These are phyloP conservation scores for Sandelia bainsii DNA, from an alignment of 2,797 vertebrate species.

Conservation along the genomic window DNA sequence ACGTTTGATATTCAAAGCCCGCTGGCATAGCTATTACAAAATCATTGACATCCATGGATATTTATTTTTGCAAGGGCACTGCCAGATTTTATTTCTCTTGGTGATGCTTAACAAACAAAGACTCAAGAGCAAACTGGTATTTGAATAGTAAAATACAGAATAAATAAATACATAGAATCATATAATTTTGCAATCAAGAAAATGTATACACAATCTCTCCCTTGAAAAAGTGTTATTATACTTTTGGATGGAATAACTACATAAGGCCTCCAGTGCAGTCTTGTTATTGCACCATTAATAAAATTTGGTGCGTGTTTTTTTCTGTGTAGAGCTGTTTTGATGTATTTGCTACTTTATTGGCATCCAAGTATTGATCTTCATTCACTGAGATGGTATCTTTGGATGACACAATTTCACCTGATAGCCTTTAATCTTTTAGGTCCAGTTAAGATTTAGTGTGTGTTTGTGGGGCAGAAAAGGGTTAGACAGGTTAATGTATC, in stretches of 20 bases:
- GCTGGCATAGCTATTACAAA: conserved; percentile 27
- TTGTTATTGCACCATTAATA: conserved; percentile 42
- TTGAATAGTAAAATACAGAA: not conserved
- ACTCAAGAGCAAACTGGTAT: not conserved
- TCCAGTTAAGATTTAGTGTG: conserved; percentile 47
- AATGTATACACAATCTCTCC: not conserved
- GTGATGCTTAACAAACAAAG: conserved; percentile 21
- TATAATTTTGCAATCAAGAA: not conserved
- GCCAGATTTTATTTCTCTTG: conserved; percentile 14
- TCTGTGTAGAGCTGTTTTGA: conserved; percentile 42
- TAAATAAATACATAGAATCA: not conserved
- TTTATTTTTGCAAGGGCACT: conserved; percentile 32
- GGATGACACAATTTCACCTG: conserved; percentile 52
- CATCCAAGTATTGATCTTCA: conserved; percentile 55
- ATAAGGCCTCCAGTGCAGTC: conserved; percentile 4
- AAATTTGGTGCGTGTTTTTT: conserved; percentile 21
- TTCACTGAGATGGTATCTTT: conserved; percentile 43
- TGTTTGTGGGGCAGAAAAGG: conserved; percentile 32
- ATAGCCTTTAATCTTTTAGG: conserved; percentile 55
- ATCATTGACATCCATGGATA: conserved; percentile 16
- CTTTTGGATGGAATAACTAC: not conserved
- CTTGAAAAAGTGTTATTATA: conserved; percentile 13
- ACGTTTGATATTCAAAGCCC: conserved; percentile 3
- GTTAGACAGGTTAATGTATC: conserved; percentile 70
- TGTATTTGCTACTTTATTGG: conserved; percentile 56